phyloP scores from a whole-genome alignment of 2,113 vertebrate genomes.

The Odocoileus hemionus region DNA sequence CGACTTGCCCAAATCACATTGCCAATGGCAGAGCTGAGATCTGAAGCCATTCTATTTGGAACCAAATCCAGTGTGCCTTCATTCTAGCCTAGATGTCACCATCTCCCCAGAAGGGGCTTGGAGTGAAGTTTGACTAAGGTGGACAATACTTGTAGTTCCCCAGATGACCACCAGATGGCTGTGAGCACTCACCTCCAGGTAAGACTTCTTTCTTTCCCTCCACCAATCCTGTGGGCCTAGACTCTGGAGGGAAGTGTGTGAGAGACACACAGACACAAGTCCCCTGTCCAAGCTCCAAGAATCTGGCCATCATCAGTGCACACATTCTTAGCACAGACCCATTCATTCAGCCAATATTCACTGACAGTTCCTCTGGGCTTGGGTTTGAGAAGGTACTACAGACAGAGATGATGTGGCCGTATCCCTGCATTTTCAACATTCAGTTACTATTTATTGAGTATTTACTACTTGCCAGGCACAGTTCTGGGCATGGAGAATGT shows the following conservation, averaged over 20 bases:
- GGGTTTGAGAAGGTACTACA: background rate
- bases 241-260: background rate
- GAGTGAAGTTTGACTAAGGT: background rate
- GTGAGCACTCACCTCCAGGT: background rate
- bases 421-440: background rate
- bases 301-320: background rate
- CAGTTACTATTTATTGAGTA: background rate
- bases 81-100: background rate
- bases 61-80: background rate
- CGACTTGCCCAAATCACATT: background rate
- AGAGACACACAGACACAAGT: background rate
- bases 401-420: background rate
- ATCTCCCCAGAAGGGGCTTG: background rate
- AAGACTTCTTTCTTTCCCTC: background rate
- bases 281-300: background rate
- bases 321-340: background rate
- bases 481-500: background rate
- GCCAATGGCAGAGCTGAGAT: background rate
- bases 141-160: constrained; percentile 24
- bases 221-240: too few species aligned
- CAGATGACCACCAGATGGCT: constrained; percentile 54
- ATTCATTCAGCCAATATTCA: background rate
- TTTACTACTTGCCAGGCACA: background rate
- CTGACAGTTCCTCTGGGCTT: background rate
- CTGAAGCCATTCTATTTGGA: background rate